Evolutionary conservation across 2,888 invertebrate genomes (phyloP), one percentile per base, ranked within the genome.

Genomic region (Agonopterix alstromeriana): DNA sequence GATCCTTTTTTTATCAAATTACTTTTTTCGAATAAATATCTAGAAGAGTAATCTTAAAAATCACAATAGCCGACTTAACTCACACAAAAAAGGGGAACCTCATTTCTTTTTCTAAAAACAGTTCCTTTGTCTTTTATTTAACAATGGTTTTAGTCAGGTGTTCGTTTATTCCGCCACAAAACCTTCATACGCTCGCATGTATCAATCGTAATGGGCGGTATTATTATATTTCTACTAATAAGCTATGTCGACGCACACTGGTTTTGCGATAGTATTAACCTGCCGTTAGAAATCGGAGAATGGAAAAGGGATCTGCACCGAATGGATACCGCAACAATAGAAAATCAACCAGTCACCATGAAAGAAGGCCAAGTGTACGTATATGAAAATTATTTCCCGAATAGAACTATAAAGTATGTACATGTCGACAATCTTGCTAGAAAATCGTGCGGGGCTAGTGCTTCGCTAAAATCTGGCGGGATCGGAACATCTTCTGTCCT

Each of bases 361-460:
- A 68, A 46, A 27, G 82, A 83, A 51, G 86, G 85, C 0, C 84
- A 82, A 52, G 55, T 77, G 10, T 83, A 83, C 54, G 82, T 85
- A 8, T 86, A 86, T 54, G 83, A 84, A 41, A 86, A 86, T 50
- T 56, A 65, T 45, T 86, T 86, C 53, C 78, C 81, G 0, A 75
- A 72, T 2, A 65, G 73, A 51, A 70, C 60, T 0, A 83, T 86
- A 9, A 73, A 67, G 48, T 86, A 86, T 48, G 71, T 86, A 2
- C 70, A 82, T 45, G 83, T 85, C 0, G 82, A 83, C 43, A 85
- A 86, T 46, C 60, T 84, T 10, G 84, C 85, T 0, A 67, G 76
- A 0, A 72, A 56, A 43, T 70, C 82, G 0, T 85, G 85, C 47
- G 85, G 85, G 1, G 85, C 83, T 0, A 73, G 65, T 42, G 80